Conservation (phyloP, 2,797 vertebrate genomes). For the Paramormyrops hopkinsi region DNA sequence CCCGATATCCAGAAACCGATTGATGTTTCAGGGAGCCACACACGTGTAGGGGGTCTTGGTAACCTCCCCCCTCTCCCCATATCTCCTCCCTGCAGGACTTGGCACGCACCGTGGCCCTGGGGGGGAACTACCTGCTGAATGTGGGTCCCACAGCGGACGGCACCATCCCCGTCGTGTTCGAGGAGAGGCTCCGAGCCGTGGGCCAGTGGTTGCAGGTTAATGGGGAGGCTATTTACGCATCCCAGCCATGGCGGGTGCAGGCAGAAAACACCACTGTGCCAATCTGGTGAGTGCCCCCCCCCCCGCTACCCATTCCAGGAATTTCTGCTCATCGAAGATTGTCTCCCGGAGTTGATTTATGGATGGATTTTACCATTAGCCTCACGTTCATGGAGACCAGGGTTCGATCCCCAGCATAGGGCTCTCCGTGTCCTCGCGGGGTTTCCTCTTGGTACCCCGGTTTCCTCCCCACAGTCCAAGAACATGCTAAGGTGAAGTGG, state of each 20-base stretch:
- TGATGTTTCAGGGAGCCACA: not conserved
- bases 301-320: not conserved
- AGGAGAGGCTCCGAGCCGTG: constrained; percentile 79
- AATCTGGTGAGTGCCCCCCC: constrained; percentile 66
- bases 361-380: not conserved
- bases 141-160: constrained; percentile 87
- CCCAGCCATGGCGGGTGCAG: constrained; percentile 81
- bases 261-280: constrained; percentile 61
- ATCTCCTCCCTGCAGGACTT: constrained; percentile 66
- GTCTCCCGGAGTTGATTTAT: not conserved
- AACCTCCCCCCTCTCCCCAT: not conserved
- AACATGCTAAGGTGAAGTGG: not conserved
- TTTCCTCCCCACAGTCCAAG: not conserved
- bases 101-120: constrained; percentile 75
- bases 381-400: not conserved
- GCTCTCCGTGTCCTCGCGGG: not conserved
- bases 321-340: not conserved
- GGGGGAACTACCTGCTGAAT: constrained; percentile 94
- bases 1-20: not conserved
- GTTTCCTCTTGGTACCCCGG: not conserved
- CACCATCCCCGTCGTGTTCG: constrained; percentile 75
- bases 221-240: constrained; percentile 83
- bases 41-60: not conserved
- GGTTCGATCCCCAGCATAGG: not conserved
- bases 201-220: constrained; percentile 80